phyloP scores from a whole-genome alignment of 64 coral and sea anemone genomes.

The Stichodactyla mertensii region DNA sequence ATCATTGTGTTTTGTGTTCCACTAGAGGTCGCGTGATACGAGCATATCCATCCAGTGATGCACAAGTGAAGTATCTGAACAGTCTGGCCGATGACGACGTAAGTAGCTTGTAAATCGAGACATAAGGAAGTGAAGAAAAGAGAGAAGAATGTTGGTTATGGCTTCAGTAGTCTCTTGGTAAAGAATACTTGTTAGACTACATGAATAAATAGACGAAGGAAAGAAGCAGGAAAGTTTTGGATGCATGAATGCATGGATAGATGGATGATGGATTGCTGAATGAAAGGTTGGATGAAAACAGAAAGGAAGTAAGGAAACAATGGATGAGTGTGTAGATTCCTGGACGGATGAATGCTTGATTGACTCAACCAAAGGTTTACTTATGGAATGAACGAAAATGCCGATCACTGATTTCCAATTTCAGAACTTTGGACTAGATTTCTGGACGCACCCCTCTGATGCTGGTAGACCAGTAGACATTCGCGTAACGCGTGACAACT shows the following conservation, averaged over 20 bases:
- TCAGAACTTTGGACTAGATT: conserved; percentile 14
- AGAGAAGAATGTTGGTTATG: too few species aligned
- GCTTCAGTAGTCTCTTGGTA: too few species aligned
- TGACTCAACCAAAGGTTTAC: neutral
- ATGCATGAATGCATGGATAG: too few species aligned
- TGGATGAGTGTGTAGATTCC: too few species aligned
- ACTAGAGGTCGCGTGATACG: neutral
- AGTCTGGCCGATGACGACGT: neutral
- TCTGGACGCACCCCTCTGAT: conserved; percentile 38
- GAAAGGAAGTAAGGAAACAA: too few species aligned
- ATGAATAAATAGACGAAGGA: too few species aligned
- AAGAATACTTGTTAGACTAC: too few species aligned
- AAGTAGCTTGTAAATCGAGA: neutral
- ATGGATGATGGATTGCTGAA: neutral
- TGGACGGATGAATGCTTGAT: neutral
- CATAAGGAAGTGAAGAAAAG: neutral
- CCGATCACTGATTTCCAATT: neutral
- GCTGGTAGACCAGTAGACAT: conserved; percentile 31
- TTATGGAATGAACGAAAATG: neutral
- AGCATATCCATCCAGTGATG: neutral
- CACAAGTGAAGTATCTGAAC: neutral
- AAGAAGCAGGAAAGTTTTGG: too few species aligned
- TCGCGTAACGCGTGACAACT: conserved; percentile 17
- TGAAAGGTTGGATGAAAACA: neutral
- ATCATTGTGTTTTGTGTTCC: neutral